Evolutionary conservation across 2,888 invertebrate species (phyloP), one percentile per base, ranked within the genome.

Genomic region (Ectemnius cavifrons): DNA sequence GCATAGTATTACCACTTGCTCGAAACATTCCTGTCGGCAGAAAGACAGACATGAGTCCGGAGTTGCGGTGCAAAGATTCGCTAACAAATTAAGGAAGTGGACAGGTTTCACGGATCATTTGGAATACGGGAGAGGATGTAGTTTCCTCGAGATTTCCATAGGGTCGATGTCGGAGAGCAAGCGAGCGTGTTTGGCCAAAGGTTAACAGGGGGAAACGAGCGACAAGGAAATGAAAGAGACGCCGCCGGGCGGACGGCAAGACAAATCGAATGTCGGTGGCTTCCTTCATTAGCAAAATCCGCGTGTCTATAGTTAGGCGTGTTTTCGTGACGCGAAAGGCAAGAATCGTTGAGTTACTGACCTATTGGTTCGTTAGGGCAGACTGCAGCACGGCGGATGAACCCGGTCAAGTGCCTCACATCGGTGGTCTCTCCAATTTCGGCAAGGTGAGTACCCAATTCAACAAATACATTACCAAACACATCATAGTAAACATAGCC

Each of bases 301-400:
- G 16, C 52, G 1, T 6, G 16, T 16, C 52, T 5, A n/a, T 47
- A 52, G 52, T 37, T 11, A 11, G 37, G 37, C 37, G 5, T 37
- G 37, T 37, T 37, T 23, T 37, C 37, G 37, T 37, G 37, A 37
- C 8, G 37, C 37, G 8, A 11, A 23, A 6, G 37, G 37, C 37
- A 11, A 37, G 37, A 37, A 37, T 37, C 37, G 87, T 87, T 88
- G 88, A 89, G 86, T 90, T 89, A 89, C 88, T 89, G 88, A 88
- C 86, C 85, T 90, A 86, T 90, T 90, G 89, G 89, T 91, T 89
- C 90, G 91, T 86, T 89, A 94, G 94, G 94, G 94, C 94, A 90
- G 94, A 94, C 91, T 93, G 93, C 90, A 94, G 94, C 91, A 93
- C 93, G 92, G 92, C 92, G 89, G 93, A 93, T 90, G 93, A 93